These are phyloP conservation scores for Pluvialis apricaria DNA, from an alignment of 2,113 vertebrate species.

Conservation along the genomic window DNA sequence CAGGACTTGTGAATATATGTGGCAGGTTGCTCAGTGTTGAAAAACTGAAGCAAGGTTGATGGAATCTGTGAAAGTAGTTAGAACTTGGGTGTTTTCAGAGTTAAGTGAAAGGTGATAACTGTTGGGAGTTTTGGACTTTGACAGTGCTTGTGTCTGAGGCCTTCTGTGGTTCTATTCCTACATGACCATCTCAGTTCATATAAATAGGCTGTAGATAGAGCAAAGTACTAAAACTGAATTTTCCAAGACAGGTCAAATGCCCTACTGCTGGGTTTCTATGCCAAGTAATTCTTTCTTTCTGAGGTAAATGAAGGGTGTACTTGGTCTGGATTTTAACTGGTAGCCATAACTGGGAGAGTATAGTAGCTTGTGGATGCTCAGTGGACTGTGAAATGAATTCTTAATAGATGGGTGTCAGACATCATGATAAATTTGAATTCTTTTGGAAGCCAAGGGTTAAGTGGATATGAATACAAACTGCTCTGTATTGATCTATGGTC, in stretches of 20 bases:
- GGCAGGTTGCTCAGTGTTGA: accelerated
- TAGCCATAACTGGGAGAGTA: not conserved
- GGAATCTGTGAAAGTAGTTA: not conserved
- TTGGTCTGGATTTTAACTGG: not conserved
- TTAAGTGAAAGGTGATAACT: not conserved
- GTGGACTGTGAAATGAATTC: not conserved
- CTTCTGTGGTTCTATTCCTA: not conserved
- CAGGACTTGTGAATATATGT: not conserved
- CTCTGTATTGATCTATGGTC: not conserved
- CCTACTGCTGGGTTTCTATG: not conserved
- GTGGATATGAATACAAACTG: not conserved
- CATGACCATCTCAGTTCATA: not conserved
- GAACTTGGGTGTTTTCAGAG: not conserved
- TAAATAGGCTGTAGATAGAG: not conserved
- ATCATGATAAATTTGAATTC: not conserved
- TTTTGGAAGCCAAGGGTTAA: not conserved
- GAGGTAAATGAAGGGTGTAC: not conserved
- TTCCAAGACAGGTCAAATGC: not conserved
- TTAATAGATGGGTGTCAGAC: not conserved
- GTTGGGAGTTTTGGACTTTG: not conserved
- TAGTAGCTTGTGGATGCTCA: not conserved
- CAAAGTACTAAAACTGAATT: not conserved
- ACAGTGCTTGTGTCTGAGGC: not conserved
- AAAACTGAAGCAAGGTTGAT: not conserved
- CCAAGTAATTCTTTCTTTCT: not conserved